These are phyloP conservation scores for Ophioninae sp. DNA, from an alignment of 2,888 invertebrate species.

Conservation along the genomic window DNA sequence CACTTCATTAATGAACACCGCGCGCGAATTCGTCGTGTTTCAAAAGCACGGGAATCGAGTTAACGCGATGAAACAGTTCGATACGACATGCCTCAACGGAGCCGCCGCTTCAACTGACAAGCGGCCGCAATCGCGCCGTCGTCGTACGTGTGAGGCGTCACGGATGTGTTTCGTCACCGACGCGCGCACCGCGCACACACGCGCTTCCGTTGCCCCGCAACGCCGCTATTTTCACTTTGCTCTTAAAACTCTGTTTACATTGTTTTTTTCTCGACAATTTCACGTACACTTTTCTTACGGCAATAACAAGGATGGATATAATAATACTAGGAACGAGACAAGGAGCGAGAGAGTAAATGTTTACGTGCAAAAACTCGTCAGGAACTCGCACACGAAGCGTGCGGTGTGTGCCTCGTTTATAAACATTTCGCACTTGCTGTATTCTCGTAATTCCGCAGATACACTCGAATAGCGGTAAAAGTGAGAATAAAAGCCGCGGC, in stretches of 20 bases:
- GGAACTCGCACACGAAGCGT: background rate
- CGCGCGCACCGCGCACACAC: constrained; percentile 17
- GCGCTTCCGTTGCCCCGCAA: constrained; percentile 18
- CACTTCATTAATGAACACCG: background rate
- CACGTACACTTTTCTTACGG: background rate
- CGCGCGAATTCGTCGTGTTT: background rate
- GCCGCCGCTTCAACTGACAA: constrained; percentile 58
- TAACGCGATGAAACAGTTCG: constrained; percentile 31
- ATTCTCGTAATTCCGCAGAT: constrained; percentile 10
- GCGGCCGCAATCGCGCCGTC: background rate
- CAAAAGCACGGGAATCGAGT: background rate
- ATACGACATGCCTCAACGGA: constrained; percentile 57
- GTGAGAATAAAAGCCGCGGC: constrained; percentile 2
- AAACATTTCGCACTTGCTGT: constrained; percentile 3
- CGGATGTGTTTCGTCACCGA: constrained; percentile 46
- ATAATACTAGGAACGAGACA: background rate
- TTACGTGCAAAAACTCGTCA: background rate
- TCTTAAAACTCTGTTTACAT: constrained; percentile 4
- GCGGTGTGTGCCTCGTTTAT: background rate
- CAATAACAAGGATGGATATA: constrained; percentile 10
- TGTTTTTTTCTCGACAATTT: constrained; percentile 16
- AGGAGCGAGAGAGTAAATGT: background rate
- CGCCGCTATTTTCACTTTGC: constrained; percentile 37
- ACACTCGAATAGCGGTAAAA: constrained; percentile 17
- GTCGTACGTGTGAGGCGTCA: constrained; percentile 50